These are phyloP conservation scores for Phoenicopterus ruber DNA, from an alignment of 2,113 vertebrate genomes.

Conservation along the genomic window DNA sequence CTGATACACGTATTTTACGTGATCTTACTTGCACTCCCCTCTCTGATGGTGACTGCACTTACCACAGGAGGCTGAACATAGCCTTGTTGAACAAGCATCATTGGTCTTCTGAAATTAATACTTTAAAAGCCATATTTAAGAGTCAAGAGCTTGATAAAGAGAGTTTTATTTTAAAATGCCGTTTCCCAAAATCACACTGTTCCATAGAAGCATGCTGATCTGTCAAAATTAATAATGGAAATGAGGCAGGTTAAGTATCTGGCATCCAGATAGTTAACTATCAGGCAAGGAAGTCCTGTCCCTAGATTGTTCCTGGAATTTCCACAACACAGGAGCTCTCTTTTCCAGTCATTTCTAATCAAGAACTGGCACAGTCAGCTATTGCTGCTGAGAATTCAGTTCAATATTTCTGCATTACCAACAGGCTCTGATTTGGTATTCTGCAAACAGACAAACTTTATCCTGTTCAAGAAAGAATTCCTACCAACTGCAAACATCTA, in stretches of 20 bases:
- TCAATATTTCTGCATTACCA: neutral
- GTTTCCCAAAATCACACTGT: neutral
- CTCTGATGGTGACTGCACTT: neutral
- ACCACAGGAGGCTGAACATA: neutral
- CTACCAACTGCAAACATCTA: neutral
- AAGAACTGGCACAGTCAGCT: neutral
- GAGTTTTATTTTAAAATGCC: neutral
- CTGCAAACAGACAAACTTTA: neutral
- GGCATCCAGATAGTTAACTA: neutral
- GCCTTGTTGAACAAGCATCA: neutral
- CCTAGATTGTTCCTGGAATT: neutral
- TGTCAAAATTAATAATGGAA: neutral
- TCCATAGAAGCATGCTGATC: neutral
- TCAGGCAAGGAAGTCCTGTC: neutral
- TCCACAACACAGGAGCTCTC: neutral
- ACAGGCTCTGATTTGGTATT: neutral
- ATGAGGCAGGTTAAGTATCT: neutral
- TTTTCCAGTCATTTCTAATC: neutral
- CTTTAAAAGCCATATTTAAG: neutral
- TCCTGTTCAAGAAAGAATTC: neutral
- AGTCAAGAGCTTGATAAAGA: neutral
- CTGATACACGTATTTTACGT: rapidly evolving
- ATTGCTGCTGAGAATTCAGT: neutral
- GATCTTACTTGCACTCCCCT: neutral
- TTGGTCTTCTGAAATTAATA: neutral